phyloP scores from a whole-genome alignment of 2,797 vertebrate species.

The Rousettus madagascariensis region DNA sequence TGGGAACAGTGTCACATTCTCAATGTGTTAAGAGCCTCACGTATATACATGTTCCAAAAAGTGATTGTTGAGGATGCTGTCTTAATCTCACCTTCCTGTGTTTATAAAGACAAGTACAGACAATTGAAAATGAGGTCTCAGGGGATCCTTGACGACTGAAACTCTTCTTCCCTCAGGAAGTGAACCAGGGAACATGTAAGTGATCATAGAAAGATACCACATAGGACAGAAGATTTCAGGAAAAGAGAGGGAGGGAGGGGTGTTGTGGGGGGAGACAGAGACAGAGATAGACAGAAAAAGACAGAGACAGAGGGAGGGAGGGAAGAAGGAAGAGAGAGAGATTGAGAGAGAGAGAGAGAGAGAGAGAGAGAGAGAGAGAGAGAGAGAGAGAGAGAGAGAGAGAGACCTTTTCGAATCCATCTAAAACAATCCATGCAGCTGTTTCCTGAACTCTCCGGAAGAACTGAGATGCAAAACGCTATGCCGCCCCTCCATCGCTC shows the following conservation, averaged over 20 bases:
- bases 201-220: constrained; percentile 15
- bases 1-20: neutral
- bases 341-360: neutral
- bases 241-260: neutral
- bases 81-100: constrained; percentile 33
- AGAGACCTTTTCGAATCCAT: constrained; percentile 5
- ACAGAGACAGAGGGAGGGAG: neutral
- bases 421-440: constrained; percentile 37
- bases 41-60: neutral
- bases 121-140: constrained; percentile 59
- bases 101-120: constrained; percentile 35
- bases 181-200: neutral
- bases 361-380: neutral
- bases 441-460: constrained; percentile 66
- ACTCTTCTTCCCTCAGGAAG: constrained; percentile 43
- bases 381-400: neutral
- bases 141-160: constrained; percentile 21
- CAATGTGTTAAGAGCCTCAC: neutral
- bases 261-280: no score
- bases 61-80: neutral
- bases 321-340: neutral
- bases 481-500: neutral
- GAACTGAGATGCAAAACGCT: constrained; percentile 42
- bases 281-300: neutral
- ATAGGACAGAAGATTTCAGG: constrained; percentile 12